Base-by-base conservation (phyloP, 2,888 invertebrate genomes). In the Cybosia mesomella region DNA sequence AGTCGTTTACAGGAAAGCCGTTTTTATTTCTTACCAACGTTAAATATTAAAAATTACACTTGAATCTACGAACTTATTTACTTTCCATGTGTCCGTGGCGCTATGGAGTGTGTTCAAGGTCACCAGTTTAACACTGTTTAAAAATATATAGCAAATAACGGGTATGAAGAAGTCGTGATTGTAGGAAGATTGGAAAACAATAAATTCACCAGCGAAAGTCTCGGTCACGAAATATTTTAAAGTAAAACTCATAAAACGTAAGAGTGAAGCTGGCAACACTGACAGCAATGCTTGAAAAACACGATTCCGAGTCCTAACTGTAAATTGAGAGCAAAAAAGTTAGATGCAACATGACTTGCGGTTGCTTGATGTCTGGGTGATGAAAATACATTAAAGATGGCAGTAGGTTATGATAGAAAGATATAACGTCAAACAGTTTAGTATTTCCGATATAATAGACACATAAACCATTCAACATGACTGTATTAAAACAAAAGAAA, bases 181-280 rank as follows among this genome's bases (percentile, higher is more conserved):
- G 57, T 66, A 72, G 69, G 77, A 78, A 71, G 60, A 63, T 71
- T 70, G 63, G 68, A 71, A 74, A 75, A 78, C 79, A 72, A 78
- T 79, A 78, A 70, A 72, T 64, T 65, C 67, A 55, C 63, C 55
- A 81, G 80, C 70, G 77, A 80, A 80, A 81, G 79, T 81, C 69
- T 67, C 69, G 74, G 75, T 71, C 77, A 78, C 73, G 70, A 67
- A 64, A 69, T 66, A 71, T 61, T 61, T 65, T 67, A 72, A 67
- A 72, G 68, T 70, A 72, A 75, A 77, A 73, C 67, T 71, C 71
- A 79, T 79, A 77, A 83, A 83, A 77, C 70, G 71, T 69, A 75
- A 81, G 79, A 80, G 74, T 72, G 75, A 32, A 39, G 58, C 57
- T 64, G 61, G 64, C 60, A 73, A 71, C 68, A 74, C 55, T 77